Evolutionary conservation across 2,888 invertebrate species (phyloP).

Genomic region (Andrena marginata): DNA sequence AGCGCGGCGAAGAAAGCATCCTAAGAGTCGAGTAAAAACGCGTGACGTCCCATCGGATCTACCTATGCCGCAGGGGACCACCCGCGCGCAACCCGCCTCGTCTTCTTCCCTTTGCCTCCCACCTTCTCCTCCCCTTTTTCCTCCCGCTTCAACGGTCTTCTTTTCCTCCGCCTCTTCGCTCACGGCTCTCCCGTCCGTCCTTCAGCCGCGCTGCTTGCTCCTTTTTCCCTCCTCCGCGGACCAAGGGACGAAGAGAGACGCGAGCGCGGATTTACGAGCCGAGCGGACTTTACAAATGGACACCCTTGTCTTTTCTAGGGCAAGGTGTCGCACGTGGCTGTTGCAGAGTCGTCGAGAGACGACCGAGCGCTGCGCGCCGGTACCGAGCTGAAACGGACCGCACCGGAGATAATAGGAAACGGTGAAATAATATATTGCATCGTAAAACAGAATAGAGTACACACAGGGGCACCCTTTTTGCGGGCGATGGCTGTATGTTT

Average conservation of each 20-base stretch:
- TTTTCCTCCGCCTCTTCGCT: slow-evolving; percentile 56
- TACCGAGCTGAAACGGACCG: neutral
- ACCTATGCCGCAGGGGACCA: slow-evolving; percentile 82
- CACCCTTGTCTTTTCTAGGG: slow-evolving; percentile 57
- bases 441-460: slow-evolving; percentile 30
- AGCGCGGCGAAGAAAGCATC: slow-evolving; percentile 59
- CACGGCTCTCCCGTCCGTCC: slow-evolving; percentile 69
- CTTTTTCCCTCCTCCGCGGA: slow-evolving; percentile 24
- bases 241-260: slow-evolving; percentile 39
- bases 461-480: neutral
- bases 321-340: slow-evolving; percentile 61
- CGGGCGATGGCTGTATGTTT: neutral
- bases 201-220: slow-evolving; percentile 29
- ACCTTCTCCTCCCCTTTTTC: slow-evolving; percentile 67
- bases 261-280: slow-evolving; percentile 66
- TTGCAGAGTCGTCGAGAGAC: slow-evolving; percentile 41
- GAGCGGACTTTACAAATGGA: slow-evolving; percentile 64
- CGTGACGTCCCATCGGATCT: slow-evolving; percentile 76
- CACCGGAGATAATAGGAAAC: slow-evolving; percentile 50
- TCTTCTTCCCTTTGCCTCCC: slow-evolving; percentile 70
- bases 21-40: slow-evolving; percentile 75
- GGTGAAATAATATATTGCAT: slow-evolving; percentile 56
- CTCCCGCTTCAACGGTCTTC: slow-evolving; percentile 58
- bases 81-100: slow-evolving; percentile 81
- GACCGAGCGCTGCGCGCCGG: slow-evolving; percentile 30